Percentiles rank a stretch among this genome's conserved stretches.
These are phyloP conservation scores for Acleris laterana DNA, from an alignment of 2,888 invertebrate genomes.

Conservation along the genomic window DNA sequence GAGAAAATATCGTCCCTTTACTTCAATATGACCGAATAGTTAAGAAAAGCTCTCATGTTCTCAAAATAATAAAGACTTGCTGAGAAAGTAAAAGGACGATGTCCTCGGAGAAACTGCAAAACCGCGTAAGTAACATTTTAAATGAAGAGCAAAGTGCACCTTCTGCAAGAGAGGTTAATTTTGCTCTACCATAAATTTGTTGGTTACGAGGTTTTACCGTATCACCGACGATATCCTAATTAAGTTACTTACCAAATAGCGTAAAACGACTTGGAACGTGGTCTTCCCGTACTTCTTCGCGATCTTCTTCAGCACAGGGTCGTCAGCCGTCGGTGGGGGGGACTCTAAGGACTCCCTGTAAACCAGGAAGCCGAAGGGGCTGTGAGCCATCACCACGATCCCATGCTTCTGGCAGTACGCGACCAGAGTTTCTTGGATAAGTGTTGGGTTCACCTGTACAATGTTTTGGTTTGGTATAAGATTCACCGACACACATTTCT, in stretches of 20 bases:
- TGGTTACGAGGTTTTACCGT: too few species aligned
- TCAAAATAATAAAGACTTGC: too few species aligned
- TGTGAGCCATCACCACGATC: constrained; percentile 89
- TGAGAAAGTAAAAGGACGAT: too few species aligned
- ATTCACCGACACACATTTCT: too few species aligned
- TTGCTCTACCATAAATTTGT: too few species aligned
- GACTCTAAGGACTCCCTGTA: constrained; percentile 51
- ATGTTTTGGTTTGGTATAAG: background rate
- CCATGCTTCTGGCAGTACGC: constrained; percentile 87
- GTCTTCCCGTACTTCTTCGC: constrained; percentile 87
- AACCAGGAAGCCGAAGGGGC: constrained; percentile 86
- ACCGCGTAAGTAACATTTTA: too few species aligned
- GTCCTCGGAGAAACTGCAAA: too few species aligned
- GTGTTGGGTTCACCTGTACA: constrained; percentile 86
- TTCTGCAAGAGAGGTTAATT: too few species aligned
- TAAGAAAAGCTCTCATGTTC: too few species aligned
- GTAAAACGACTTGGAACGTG: constrained; percentile 86
- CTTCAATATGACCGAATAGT: too few species aligned
- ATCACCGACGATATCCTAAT: background rate
- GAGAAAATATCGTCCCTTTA: too few species aligned
- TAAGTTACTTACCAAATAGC: constrained; percentile 85
- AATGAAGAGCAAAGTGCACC: too few species aligned
- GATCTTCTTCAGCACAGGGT: constrained; percentile 81
- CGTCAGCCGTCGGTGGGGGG: constrained; percentile 79
- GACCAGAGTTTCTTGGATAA: constrained; percentile 88